Conservation (phyloP, 2,113 vertebrate genomes). For the Plotosus lineatus region DNA sequence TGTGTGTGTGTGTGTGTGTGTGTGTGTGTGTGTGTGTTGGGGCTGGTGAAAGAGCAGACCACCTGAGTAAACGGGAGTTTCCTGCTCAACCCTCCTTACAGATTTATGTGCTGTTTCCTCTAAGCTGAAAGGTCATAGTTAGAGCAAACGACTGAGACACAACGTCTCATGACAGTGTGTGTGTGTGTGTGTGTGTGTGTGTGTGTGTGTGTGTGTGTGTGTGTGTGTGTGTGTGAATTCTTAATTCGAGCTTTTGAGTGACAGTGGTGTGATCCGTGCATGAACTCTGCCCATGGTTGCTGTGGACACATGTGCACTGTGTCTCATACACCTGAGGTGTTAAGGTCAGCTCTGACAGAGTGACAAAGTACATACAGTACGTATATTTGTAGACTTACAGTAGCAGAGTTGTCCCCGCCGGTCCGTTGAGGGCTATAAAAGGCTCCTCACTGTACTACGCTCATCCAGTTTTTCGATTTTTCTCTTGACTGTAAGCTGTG, state of each 20-base stretch:
- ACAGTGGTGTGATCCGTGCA: background rate
- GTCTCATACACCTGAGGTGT: slow-evolving; percentile 29
- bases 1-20: no score
- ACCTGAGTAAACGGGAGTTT: slow-evolving; percentile 51
- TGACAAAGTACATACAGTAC: slow-evolving; percentile 10
- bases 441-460: background rate
- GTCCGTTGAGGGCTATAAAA: background rate
- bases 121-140: slow-evolving; percentile 9
- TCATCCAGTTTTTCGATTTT: background rate
- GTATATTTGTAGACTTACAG: background rate
- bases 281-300: slow-evolving; percentile 3
- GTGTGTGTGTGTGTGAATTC: background rate
- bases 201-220: slow-evolving; percentile 13
- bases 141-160: slow-evolving; percentile 18
- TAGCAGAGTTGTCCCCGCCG: background rate
- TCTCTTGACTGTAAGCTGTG: background rate
- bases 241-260: background rate
- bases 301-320: slow-evolving; percentile 1
- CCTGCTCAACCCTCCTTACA: slow-evolving; percentile 7
- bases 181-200: slow-evolving; percentile 20
- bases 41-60: slow-evolving; percentile 12
- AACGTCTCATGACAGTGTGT: slow-evolving; percentile 25
- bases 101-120: slow-evolving; percentile 50
- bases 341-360: slow-evolving; percentile 23
- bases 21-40: background rate